Evolutionary conservation across 2,888 invertebrate species (phyloP).

Genomic region (Melanchra persicariae): DNA sequence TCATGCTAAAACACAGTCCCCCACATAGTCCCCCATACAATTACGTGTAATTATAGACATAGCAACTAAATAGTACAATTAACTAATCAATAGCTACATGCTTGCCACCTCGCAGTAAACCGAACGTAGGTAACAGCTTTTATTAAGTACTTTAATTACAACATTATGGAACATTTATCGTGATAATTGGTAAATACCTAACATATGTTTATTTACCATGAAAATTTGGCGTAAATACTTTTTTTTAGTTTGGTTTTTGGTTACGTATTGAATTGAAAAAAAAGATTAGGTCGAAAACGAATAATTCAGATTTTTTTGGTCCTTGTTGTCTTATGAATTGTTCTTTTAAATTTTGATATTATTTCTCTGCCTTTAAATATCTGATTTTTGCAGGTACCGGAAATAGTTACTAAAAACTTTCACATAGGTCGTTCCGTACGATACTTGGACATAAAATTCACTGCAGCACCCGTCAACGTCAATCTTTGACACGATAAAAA

Average conservation of each 20-base stretch:
- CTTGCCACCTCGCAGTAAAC: conserved; percentile 21
- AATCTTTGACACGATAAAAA: not conserved
- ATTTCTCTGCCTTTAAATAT: too few relatives aligned
- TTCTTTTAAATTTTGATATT: too few relatives aligned
- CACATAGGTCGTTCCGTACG: not conserved
- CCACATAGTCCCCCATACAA: conserved; percentile 9
- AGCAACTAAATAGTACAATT: conserved; percentile 37
- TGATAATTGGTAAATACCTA: not conserved
- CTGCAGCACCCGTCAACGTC: not conserved
- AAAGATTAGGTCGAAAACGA: too few relatives aligned
- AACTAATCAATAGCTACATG: conserved; percentile 34
- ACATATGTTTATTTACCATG: conserved; percentile 7
- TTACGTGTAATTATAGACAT: conserved; percentile 28
- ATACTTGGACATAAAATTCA: conserved; percentile 19
- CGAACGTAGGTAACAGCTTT: too few relatives aligned
- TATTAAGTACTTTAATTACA: conserved; percentile 8
- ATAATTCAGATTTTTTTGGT: too few relatives aligned
- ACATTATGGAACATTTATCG: conserved; percentile 21
- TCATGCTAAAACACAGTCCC: conserved; percentile 7
- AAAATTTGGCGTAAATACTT: not conserved
- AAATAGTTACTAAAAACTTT: not conserved
- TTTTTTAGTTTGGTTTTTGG: too few relatives aligned
- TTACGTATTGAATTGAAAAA: too few relatives aligned
- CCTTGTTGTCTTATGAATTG: too few relatives aligned
- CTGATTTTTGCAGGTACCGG: not conserved